Base-by-base conservation (phyloP, 2,888 invertebrate species). In the Iselma pallidipennis region DNA sequence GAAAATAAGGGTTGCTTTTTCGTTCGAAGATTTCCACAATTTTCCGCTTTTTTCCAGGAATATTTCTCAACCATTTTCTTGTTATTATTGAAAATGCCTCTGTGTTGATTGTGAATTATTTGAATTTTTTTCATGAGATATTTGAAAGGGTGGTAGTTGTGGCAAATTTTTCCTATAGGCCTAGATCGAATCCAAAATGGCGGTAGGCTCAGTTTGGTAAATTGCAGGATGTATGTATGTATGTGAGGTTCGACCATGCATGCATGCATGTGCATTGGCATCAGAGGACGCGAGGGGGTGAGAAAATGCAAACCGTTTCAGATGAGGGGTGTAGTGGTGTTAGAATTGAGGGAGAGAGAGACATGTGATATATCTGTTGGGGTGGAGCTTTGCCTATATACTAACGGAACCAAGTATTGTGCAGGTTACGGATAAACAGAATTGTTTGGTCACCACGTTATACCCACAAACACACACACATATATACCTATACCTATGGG, bases 351-450 rank as follows among this genome's bases (percentile, higher is more conserved):
- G 23, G 45, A 48, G 58, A 54, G 10, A n/a, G 65, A 71, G 69
- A 71, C 73, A 76, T 75, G 75, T 75, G 73, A 74, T 73, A 74
- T 71, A 73, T 74, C 68, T 68, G 66, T 42, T 63, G 70, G 67
- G 76, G 76, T 75, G 76, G 76, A 63, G 74, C 72, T 69, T 70
- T 69, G 72, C 71, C 71, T 76, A 75, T 78, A 74, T 75, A 76
- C 76, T 73, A 67, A 71, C 70, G 72, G 75, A 76, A 75, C 74
- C 72, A 73, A 78, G 75, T 78, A 76, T 78, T 76, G 75, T 68
- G 58, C 67, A 49, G 66, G 61, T 67, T 60, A 50, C 52, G 63
- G 37, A 37, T 37, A 19, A 21, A 21, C 21, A 21, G 19, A 42
- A 26, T 33, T 50, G 50, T 50, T 50, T n/a, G 23, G n/a, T 3